Base-by-base conservation (phyloP, 2,888 invertebrate species). In the Leptura quadrifasciata region DNA sequence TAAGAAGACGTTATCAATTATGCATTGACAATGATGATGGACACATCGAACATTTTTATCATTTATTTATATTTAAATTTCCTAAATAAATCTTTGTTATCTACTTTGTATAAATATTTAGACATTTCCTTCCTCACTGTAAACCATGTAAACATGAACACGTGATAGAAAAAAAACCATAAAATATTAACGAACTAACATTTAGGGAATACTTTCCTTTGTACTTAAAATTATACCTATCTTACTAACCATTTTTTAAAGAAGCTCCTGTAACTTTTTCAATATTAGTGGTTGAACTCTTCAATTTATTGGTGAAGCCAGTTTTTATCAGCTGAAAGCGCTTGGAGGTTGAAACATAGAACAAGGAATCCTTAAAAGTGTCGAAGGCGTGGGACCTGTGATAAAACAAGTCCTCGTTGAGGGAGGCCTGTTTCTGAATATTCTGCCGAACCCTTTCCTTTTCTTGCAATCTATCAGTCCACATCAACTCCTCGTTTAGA, bases 401-500 rank as follows among this genome's bases (percentile, higher is more conserved):
- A 86, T 93, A 96, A 73, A 97, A 93, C 76, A 96, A 93, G 76
- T 97, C 96, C 88, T 97, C 97, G 86, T 97, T 96, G 15, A 97
- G 90, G 6, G 96, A 96, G 24, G 96, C 95, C 89, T 97, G 97
- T 87, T 97, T 97, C 87, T 95, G 96, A 81, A 96, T 96, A 85
- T 96, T 95, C 85, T 94, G 94, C 75, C 95, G 91, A 20, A 97
- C 92, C 64, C 92, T 91, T 87, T 96, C 96, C 84, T 96, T 96
- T 87, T 97, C 97, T 77, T 94, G 90, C 84, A 96, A 89, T 72
- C 97, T 90, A 84, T 96, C 96, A n/a, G 94, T 94, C 2, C 95
- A 96, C 94, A 97, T 96, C 15, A 96, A 90, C 87, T 97, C 97
- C 87, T 97, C 97, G 86, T 97, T 97, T 77, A 97, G 91, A 0